These are phyloP conservation scores for Stichopus horrens DNA, from an alignment of 53 echinoderm and acorn worm species.

Conservation along the genomic window DNA sequence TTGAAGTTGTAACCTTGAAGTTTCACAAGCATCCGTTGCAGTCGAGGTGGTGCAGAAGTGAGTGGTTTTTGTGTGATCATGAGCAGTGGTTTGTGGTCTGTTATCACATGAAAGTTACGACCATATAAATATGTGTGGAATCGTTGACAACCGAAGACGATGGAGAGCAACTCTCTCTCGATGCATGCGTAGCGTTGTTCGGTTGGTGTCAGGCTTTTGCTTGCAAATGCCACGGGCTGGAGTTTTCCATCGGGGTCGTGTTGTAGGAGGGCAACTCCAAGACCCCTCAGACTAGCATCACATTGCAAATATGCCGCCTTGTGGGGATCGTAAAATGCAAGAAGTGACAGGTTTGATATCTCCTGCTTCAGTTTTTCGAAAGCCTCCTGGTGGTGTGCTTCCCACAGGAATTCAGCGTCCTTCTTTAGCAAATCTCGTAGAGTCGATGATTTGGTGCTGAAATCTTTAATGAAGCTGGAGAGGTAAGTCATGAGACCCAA, in stretches of 20 bases:
- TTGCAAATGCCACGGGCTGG: slow-evolving; percentile 53
- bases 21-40: slow-evolving; percentile 53
- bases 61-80: slow-evolving; percentile 54
- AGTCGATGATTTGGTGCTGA: slow-evolving; percentile 50
- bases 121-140: slow-evolving; percentile 72
- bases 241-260: slow-evolving; percentile 18
- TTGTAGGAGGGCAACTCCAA: slow-evolving; percentile 60
- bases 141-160: slow-evolving; percentile 53
- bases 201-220: slow-evolving; percentile 56
- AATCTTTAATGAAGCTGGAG: slow-evolving; percentile 52
- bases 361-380: slow-evolving; percentile 50
- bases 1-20: slow-evolving; percentile 55
- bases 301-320: slow-evolving; percentile 40
- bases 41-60: slow-evolving; percentile 52
- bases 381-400: slow-evolving; percentile 48
- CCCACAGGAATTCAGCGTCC: slow-evolving; percentile 52
- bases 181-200: slow-evolving; percentile 62
- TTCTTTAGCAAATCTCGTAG: slow-evolving; percentile 56
- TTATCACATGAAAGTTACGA: slow-evolving; percentile 49
- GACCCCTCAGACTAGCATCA: slow-evolving; percentile 44
- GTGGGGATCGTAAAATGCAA: slow-evolving; percentile 41
- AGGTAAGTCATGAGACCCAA: slow-evolving; percentile 60
- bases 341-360: slow-evolving; percentile 21
- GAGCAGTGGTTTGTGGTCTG: slow-evolving; percentile 57
- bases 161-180: slow-evolving; percentile 45